These are phyloP conservation scores for Callitettix versicolor DNA, from an alignment of 1,140 invertebrate species.

Conservation along the genomic window DNA sequence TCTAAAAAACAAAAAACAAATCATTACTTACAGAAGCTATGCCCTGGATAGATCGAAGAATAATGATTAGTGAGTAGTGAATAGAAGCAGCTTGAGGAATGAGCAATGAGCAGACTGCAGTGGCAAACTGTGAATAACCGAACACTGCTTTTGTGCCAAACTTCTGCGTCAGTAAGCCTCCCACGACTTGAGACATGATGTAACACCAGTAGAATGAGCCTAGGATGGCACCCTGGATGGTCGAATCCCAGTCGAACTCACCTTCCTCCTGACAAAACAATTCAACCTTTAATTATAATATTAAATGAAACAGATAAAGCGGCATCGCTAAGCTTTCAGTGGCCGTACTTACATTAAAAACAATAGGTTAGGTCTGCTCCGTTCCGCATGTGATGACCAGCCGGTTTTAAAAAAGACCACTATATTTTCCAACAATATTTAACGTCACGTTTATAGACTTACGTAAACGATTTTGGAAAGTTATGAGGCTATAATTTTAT, in stretches of 20 bases:
- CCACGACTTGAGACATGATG: constrained; percentile 55
- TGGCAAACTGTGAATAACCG: constrained; percentile 55
- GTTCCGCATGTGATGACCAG: no score
- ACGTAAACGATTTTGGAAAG: no score
- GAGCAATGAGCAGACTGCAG: constrained; percentile 53
- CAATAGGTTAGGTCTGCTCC: no score
- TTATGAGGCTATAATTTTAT: no score
- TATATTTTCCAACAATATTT: no score
- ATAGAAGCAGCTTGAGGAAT: constrained; percentile 50
- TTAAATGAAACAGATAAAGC: no score
- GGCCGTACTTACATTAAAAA: no score
- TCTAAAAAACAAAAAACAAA: no score
- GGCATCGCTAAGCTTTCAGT: no score
- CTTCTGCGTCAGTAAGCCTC: constrained; percentile 60
- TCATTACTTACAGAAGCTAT: constrained; percentile 46
- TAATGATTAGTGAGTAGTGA: constrained; percentile 48
- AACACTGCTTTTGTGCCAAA: constrained; percentile 72
- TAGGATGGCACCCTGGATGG: constrained; percentile 48
- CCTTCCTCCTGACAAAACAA: constrained; percentile 33
- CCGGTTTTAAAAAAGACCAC: no score
- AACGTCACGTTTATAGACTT: no score
- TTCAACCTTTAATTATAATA: no score
- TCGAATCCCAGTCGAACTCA: constrained; percentile 48
- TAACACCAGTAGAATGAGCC: constrained; percentile 65
- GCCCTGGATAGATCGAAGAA: constrained; percentile 52